Base-by-base conservation (phyloP, 2,888 invertebrate genomes). In the Seira sanloemensis region DNA sequence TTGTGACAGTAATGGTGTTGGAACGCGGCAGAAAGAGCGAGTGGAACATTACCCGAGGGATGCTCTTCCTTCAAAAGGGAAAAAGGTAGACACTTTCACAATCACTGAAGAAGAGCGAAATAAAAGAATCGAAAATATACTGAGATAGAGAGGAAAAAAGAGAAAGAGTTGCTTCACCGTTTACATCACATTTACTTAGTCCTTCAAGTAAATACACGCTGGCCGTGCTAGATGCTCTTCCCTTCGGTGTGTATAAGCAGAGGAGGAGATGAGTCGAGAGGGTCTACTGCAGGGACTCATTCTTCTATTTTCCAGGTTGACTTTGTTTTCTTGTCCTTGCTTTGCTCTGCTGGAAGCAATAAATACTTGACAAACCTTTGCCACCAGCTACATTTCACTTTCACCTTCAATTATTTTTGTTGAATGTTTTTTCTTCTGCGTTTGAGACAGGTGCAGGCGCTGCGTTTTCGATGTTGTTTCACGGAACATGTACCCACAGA, bases 311-410 rank as follows among this genome's bases (percentile, higher is more conserved):
- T 24, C 25, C 16, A 68, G 68, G 58, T 58, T 58, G 58, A 58
- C 58, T 58, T 58, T 58, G 58, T 58, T 58, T 7, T 71, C 68
- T 83, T 78, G 18, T 67, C 18, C 21, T 18, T 83, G 68, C 69
- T 21, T 25, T 68, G 72, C 23, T 66, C 37, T 77, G 66, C 73
- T 77, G 58, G 73, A 78, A 74, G 83, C 78, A 83, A 78, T 83
- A 83, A 83, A 83, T 77, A 83, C 74, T 83, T 83, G 83, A 83
- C 77, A 83, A 73, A 73, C 83, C 83, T 74, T 78, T 78, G 77
- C 83, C 83, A 83, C 78, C 46, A 83, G 78, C 83, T 37, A 78
- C 78, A 78, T 83, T 83, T 83, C 69, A 83, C 83, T 83, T 83
- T 83, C 83, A 83, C 78, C 83, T 83, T 74, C 83, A 83, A 83